A percentile compares a stretch with the other conserved stretches of the same genome.
Conservation (phyloP, 2,888 invertebrate genomes). For the Periphyllus acericola region DNA sequence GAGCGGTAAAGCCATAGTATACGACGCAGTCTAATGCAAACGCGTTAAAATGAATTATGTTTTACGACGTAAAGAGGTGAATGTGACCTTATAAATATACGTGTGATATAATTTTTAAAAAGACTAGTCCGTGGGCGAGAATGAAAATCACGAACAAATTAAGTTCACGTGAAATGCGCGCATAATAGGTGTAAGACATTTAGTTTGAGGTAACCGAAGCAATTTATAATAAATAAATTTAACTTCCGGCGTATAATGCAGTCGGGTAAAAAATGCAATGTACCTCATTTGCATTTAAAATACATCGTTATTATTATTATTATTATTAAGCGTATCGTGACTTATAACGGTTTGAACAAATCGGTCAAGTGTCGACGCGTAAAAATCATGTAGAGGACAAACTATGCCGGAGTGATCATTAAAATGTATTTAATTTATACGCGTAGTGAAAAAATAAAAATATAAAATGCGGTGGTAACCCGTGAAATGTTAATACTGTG, state of each 20-base stretch:
- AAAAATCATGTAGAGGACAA: neutral
- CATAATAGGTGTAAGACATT: neutral
- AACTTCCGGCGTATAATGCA: neutral
- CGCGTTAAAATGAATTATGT: too few species aligned
- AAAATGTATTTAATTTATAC: neutral
- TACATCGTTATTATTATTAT: neutral
- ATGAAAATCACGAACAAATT: neutral
- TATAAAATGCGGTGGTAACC: neutral
- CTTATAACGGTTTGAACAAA: neutral
- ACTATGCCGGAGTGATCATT: neutral
- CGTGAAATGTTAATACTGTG: neutral
- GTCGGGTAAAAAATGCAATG: neutral
- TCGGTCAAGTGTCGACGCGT: neutral
- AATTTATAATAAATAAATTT: neutral
- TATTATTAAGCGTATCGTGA: neutral
- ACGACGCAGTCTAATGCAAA: too few species aligned
- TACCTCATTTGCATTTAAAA: neutral
- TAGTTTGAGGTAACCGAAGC: neutral
- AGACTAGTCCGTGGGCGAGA: neutral
- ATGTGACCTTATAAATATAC: too few species aligned
- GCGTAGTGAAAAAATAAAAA: neutral
- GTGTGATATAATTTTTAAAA: too few species aligned
- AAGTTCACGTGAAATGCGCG: too few species aligned
- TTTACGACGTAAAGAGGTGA: too few species aligned
- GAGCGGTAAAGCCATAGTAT: too few species aligned